Evolutionary conservation across 2,797 vertebrate species (phyloP).

Genomic region (Phaenicophaeus curvirostris): DNA sequence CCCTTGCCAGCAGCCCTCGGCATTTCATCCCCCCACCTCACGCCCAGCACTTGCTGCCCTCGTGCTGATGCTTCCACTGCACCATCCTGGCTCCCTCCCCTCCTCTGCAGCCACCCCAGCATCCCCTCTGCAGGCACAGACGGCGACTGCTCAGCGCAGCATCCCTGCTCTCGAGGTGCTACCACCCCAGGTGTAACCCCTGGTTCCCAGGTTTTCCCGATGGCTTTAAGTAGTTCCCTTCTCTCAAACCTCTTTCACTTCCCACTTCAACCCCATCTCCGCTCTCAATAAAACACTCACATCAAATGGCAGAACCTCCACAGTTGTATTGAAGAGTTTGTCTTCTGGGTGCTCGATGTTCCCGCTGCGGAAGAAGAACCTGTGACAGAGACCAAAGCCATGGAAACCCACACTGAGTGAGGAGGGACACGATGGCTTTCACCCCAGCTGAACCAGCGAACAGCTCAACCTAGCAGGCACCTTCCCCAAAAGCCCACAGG

Average conservation of each 20-base stretch:
- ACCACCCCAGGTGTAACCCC: neutral
- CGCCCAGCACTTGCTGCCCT: neutral
- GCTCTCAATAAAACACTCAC: constrained; percentile 80
- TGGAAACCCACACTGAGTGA: neutral
- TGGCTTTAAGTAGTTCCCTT: neutral
- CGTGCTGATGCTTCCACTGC: neutral
- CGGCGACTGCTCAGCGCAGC: neutral
- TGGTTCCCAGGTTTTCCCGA: neutral
- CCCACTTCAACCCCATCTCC: neutral
- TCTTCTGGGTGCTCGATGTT: constrained; percentile 98
- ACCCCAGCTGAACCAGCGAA: neutral
- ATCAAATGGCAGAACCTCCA: constrained; percentile 95
- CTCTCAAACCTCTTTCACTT: neutral
- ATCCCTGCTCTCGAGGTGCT: rapidly evolving
- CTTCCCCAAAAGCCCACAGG: neutral
- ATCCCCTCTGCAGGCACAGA: neutral
- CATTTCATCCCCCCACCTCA: rapidly evolving
- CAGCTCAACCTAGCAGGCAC: neutral
- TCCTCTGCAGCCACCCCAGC: neutral
- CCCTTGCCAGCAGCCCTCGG: neutral
- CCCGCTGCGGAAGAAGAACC: constrained; percentile 96
- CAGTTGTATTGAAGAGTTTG: constrained; percentile 96
- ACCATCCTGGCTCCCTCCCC: neutral
- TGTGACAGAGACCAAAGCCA: constrained; percentile 66
- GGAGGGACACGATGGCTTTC: neutral